Evolutionary conservation across 2,888 invertebrate genomes (phyloP).

Genomic region (Tanaodytes sp.): DNA sequence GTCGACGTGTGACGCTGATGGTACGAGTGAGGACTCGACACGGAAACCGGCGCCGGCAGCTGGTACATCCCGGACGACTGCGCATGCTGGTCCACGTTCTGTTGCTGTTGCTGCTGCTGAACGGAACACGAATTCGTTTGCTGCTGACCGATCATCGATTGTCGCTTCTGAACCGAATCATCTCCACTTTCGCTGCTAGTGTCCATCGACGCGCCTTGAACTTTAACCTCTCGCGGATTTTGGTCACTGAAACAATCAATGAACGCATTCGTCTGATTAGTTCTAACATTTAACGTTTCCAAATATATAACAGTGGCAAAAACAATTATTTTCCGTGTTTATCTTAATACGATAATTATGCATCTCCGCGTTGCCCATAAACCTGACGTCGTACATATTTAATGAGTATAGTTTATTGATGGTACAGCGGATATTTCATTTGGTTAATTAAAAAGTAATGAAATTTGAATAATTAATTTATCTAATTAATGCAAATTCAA

Average conservation of each 20-base stretch:
- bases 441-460: no score
- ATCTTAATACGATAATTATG: no score
- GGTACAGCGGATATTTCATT: no score
- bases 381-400: no score
- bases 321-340: no score
- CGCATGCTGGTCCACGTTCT: slow-evolving; percentile 62
- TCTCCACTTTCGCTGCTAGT: slow-evolving; percentile 71
- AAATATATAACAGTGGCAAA: no score
- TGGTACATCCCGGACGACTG: slow-evolving; percentile 69
- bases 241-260: slow-evolving; percentile 64
- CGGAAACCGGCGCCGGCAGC: slow-evolving; percentile 67
- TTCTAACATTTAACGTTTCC: no score
- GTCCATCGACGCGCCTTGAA: slow-evolving; percentile 66
- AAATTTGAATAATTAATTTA: no score
- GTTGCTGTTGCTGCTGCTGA: slow-evolving; percentile 54
- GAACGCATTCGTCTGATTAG: no score
- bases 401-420: no score
- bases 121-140: slow-evolving; percentile 52
- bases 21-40: slow-evolving; percentile 70
- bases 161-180: slow-evolving; percentile 58
- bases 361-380: no score
- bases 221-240: slow-evolving; percentile 69
- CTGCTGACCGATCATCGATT: slow-evolving; percentile 35
- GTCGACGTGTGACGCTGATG: slow-evolving; percentile 66
- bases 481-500: no score